Conservation (phyloP, 2,888 invertebrate genomes). For the Adineta ricciae region DNA sequence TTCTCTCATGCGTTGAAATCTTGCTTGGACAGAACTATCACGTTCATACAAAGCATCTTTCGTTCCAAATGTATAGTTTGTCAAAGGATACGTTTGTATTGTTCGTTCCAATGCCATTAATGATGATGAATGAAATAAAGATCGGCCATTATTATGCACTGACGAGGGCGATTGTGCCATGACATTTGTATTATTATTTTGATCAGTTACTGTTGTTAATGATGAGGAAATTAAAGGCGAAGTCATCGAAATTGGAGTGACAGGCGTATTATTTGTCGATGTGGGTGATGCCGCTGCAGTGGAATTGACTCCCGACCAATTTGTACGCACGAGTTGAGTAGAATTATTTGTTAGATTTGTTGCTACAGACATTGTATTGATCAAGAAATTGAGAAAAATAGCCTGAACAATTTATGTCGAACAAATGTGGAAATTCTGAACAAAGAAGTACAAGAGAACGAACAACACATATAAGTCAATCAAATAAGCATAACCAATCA, state of each 20-base stretch:
- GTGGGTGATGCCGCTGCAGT: not conserved
- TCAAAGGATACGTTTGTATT: slow-evolving; percentile 29
- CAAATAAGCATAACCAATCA: not conserved
- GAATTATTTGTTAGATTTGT: slow-evolving; percentile 10
- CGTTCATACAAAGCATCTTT: slow-evolving; percentile 96
- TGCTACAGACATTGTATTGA: not conserved
- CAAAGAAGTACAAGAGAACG: not conserved
- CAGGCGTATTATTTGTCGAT: not conserved
- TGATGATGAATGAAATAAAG: not conserved
- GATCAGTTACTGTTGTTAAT: not conserved
- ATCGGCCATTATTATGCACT: not conserved
- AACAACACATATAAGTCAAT: not conserved
- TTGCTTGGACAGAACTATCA: slow-evolving; percentile 85
- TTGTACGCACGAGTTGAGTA: not conserved
- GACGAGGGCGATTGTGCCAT: not conserved
- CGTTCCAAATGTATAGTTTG: slow-evolving; percentile 95
- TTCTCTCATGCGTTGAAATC: slow-evolving; percentile 94
- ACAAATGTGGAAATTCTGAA: not conserved
- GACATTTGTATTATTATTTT: not conserved
- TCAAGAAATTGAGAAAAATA: not conserved
- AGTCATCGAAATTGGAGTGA: not conserved
- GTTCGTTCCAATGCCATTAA: slow-evolving; percentile 1
- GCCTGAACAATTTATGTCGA: not conserved
- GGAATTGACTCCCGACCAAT: not conserved
- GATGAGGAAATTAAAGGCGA: not conserved